Evolutionary conservation across 1,140 invertebrate species (phyloP), one percentile per base, ranked within the genome.

Genomic region (Glomeris maerens): DNA sequence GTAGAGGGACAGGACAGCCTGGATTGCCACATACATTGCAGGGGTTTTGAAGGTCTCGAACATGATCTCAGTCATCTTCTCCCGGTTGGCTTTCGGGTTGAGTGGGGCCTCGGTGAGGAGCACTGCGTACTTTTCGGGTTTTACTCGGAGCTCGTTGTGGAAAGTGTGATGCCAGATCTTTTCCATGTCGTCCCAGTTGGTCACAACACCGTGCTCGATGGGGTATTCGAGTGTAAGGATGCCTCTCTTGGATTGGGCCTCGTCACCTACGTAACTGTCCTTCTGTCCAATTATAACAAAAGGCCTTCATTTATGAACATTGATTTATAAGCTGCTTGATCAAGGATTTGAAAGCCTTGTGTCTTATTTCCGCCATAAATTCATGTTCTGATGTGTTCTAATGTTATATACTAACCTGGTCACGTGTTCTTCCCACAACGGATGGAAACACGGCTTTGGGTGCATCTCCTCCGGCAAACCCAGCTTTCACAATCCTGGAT

Each of bases 221-320:
- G 92, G 73, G 92, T 92, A 54, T 86, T 85, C 73, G 93, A 86
- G 72, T 94, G 89, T 87, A 86, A 92, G n/a, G n/a, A n/a, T n/a
- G n/a, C n/a, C n/a, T n/a, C n/a, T n/a, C n/a, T n/a, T n/a, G n/a
- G n/a, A n/a, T n/a, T n/a, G n/a, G n/a, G n/a, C n/a, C n/a, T n/a
- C n/a, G n/a, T n/a, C n/a, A n/a, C n/a, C n/a, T n/a, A 89, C 84
- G 64, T 91, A 89, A 64, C 77, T 80, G 71, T 92, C 88, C 69
- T 90, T 92, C 69, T 92, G 86, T 59, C 88, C 88, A 86, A 92
- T 92, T 66, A 88, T 87, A 52, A 82, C 78, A 79, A 81, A 80
- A 55, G 81, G 78, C 65, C 78, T n/a, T n/a, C n/a, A n/a, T n/a
- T n/a, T n/a, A n/a, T n/a, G n/a, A 76, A 72, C 74, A 54, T 20